Base-by-base conservation (phyloP, 1,140 invertebrate genomes). In the Radopholus similis region DNA sequence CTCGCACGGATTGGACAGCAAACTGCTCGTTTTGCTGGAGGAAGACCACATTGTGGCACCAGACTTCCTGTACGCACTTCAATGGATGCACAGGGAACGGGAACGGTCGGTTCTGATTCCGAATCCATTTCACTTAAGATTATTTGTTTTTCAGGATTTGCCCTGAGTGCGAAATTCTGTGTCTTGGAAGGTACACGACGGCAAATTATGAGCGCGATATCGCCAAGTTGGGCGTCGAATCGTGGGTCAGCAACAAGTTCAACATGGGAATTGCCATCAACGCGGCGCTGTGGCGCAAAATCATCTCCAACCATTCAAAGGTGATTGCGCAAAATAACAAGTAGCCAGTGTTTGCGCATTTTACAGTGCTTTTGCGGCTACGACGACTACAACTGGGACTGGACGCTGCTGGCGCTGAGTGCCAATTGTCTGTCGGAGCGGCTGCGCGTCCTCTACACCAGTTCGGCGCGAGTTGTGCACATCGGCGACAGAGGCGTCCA, bases 321-420 rank as follows among this genome's bases (percentile, higher is more conserved):
- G n/a, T n/a, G n/a, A n/a, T n/a, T n/a, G n/a, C n/a, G n/a, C n/a
- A n/a, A n/a, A n/a, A n/a, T n/a, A n/a, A n/a, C n/a, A n/a, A n/a
- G n/a, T n/a, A n/a, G n/a, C n/a, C n/a, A n/a, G n/a, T n/a, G n/a
- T 49, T 15, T n/a, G 44, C 1, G 18, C 44, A 66, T 38, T 68
- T 82, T 83, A 30, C 71, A 86, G 85, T 81, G 85, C 77, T 97
- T 97, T 84, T 98, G 95, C 84, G 88, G 88, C 3, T 96, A 93
- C 85, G 95, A 98, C 82, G 95, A 98, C 81, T 98, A 98, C 84
- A 98, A 97, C 83, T 98, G 95, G 95, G 95, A 98, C 78, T 97
- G 95, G 91, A 94, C 92, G 34, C 35, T 73, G 47, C 89, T 96
- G 74, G 90, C 95, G 83, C 87, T 97, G 15, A 92, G 71, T 35